These are phyloP conservation scores for Zhengitettix transpicula DNA, from an alignment of 2,888 invertebrate genomes.

Conservation along the genomic window DNA sequence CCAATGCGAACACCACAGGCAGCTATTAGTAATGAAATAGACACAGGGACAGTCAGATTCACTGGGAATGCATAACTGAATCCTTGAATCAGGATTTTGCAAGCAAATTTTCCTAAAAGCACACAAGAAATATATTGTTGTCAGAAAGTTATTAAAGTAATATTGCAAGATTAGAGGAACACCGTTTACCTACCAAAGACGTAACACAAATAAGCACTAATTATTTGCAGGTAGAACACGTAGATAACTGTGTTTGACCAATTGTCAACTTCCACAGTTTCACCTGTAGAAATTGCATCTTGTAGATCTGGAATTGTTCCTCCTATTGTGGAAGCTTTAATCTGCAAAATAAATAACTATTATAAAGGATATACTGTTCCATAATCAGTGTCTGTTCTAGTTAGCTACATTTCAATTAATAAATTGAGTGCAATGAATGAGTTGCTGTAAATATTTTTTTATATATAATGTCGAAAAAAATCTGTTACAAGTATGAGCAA, in stretches of 20 bases:
- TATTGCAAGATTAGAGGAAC: not conserved
- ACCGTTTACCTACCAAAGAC: conserved; percentile 26
- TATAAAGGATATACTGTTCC: too few species aligned
- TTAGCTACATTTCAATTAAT: too few species aligned
- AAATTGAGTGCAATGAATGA: too few species aligned
- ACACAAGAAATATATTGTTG: not conserved
- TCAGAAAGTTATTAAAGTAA: not conserved
- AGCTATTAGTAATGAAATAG: conserved; percentile 48
- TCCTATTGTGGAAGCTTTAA: conserved; percentile 27
- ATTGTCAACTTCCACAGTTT: conserved; percentile 21
- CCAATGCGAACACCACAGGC: conserved; percentile 46
- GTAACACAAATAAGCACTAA: conserved; percentile 42
- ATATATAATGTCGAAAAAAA: too few species aligned
- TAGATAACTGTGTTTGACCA: conserved; percentile 33
- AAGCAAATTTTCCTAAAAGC: conserved; percentile 56
- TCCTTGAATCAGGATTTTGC: conserved; percentile 76
- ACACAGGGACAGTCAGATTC: conserved; percentile 55
- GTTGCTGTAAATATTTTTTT: too few species aligned
- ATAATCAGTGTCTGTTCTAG: too few species aligned
- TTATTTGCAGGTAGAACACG: conserved; percentile 47
- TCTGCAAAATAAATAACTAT: conserved; percentile 22
- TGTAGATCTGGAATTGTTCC: conserved; percentile 24
- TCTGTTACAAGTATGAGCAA: too few species aligned
- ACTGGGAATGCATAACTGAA: conserved; percentile 76
- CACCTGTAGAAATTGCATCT: conserved; percentile 26